Evolutionary conservation across 2,888 invertebrate genomes (phyloP).

Genomic region (Troides helena): DNA sequence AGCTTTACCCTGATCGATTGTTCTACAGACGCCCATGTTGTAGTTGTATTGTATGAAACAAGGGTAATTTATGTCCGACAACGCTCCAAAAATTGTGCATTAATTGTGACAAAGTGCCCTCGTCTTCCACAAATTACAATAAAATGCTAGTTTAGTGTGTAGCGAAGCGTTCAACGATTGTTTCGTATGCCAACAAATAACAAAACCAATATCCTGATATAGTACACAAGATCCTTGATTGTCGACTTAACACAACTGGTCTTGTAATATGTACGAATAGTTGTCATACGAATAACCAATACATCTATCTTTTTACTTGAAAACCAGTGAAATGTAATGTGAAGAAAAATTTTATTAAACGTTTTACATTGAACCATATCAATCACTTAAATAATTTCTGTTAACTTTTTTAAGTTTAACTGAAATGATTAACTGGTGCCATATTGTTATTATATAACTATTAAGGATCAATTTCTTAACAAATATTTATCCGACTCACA

Average conservation of each 20-base stretch:
- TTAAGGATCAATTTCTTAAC: too few relatives aligned
- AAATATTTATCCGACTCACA: too few relatives aligned
- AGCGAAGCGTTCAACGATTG: slow-evolving; percentile 22
- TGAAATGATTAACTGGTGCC: too few relatives aligned
- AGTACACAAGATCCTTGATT: slow-evolving; percentile 7
- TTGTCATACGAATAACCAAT: background rate
- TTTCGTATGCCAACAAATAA: slow-evolving; percentile 28
- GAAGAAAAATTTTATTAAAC: background rate
- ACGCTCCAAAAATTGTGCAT: slow-evolving; percentile 8
- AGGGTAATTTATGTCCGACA: slow-evolving; percentile 10
- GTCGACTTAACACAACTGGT: slow-evolving; percentile 23
- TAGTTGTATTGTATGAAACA: slow-evolving; percentile 5
- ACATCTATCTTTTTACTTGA: background rate
- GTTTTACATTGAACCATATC: background rate
- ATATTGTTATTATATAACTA: too few relatives aligned
- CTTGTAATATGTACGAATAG: background rate
- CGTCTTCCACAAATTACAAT: slow-evolving; percentile 15
- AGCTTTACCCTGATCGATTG: background rate
- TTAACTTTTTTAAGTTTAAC: too few relatives aligned
- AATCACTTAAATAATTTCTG: background rate
- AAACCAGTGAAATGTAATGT: background rate
- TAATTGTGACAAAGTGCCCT: slow-evolving; percentile 14
- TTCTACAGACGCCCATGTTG: slow-evolving; percentile 3
- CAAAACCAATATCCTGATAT: slow-evolving; percentile 9
- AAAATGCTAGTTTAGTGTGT: slow-evolving; percentile 12